Conservation (phyloP, 2,797 vertebrate species). For the Sebastes steindachneri region DNA sequence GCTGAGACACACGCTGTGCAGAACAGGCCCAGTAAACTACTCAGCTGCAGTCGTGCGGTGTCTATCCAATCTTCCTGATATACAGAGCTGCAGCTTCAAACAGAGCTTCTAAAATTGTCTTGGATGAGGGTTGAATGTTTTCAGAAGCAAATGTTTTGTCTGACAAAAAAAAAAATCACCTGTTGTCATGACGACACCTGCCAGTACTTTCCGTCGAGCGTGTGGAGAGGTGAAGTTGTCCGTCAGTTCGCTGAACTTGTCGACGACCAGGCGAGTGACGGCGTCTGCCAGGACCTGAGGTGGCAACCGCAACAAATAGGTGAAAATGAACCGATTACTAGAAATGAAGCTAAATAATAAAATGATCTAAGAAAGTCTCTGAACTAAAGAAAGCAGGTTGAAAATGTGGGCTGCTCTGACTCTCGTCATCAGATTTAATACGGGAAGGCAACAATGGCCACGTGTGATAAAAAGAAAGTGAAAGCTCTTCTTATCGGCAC, state of each 20-base stretch:
- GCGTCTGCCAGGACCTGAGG: conserved; percentile 92
- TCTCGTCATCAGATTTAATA: background rate
- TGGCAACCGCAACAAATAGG: background rate
- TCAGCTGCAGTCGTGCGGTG: background rate
- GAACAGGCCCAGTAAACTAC: background rate
- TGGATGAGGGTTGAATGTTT: background rate
- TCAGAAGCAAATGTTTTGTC: background rate
- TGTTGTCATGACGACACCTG: conserved; percentile 97
- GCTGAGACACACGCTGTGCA: background rate
- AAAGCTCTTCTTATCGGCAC: conserved; percentile 18
- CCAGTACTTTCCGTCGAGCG: conserved; percentile 92
- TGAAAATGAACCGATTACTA: background rate
- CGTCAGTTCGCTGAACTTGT: conserved; percentile 95
- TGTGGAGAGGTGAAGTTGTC: conserved; percentile 95
- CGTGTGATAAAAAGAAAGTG: background rate
- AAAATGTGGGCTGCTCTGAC: background rate
- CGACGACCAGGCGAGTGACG: conserved; percentile 92
- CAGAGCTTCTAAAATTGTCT: background rate
- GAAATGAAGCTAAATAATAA: background rate
- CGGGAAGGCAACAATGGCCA: background rate
- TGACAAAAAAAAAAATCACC: conserved; percentile 76
- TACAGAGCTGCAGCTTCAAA: background rate
- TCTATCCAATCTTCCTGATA: background rate
- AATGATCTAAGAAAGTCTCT: background rate
- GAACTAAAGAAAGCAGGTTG: background rate